Evolutionary conservation across 2,113 vertebrate species (phyloP).

Genomic region (Strix uralensis): DNA sequence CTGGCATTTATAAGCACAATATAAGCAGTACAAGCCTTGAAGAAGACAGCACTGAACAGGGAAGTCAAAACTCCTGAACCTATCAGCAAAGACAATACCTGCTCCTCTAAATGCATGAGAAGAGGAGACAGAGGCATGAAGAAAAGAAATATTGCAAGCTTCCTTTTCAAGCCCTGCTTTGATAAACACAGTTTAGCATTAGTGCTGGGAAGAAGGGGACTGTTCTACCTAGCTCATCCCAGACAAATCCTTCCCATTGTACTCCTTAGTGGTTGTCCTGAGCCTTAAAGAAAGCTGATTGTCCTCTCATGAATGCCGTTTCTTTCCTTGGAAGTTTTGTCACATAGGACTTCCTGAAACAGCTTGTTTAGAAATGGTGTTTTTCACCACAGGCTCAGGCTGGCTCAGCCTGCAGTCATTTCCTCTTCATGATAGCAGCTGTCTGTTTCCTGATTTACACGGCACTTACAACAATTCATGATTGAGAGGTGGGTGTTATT

Average conservation of each 20-base stretch:
- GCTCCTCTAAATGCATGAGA: background rate
- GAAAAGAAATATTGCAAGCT: background rate
- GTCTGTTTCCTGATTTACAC: background rate
- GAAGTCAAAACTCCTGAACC: background rate
- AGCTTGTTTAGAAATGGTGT: background rate
- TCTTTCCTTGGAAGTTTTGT: background rate
- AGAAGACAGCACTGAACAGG: background rate
- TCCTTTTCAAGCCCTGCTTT: background rate
- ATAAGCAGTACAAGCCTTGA: background rate
- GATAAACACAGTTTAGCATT: background rate
- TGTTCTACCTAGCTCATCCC: too few relatives aligned
- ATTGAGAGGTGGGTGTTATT: background rate
- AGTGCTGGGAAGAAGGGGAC: background rate
- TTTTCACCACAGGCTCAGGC: rapidly evolving
- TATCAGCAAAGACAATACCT: background rate
- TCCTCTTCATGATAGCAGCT: background rate
- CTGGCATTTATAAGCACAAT: rapidly evolving
- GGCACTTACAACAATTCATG: background rate
- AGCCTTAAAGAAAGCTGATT: background rate
- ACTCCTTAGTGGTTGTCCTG: background rate
- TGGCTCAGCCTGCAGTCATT: background rate
- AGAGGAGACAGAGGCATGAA: background rate
- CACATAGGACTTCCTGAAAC: background rate
- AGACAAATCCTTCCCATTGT: background rate
- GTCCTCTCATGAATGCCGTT: background rate